Evolutionary conservation across 1,140 invertebrate species (phyloP), one percentile per base, ranked within the genome.

Genomic region (Drosophila sp.): DNA sequence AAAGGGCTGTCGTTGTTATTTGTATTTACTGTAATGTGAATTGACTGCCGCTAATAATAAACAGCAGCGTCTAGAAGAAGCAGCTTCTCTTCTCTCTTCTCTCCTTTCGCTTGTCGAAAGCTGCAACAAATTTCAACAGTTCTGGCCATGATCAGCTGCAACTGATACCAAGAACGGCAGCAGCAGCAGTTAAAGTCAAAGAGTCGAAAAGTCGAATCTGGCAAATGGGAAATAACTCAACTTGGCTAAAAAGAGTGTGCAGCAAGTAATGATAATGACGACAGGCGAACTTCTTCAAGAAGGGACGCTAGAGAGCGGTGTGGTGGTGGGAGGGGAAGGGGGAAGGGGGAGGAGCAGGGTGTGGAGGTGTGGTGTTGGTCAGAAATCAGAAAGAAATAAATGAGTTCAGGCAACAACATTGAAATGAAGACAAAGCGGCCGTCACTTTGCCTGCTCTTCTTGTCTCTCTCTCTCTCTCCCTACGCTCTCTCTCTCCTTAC

Each of bases 361-460:
- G 59, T 59, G 62, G 79, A 82, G 83, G 81, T 81, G 84, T 89
- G 86, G 72, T 84, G 54, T 51, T 65, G 86, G 77, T 66, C 83
- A 87, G 83, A 83, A 89, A 89, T 89, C 83, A 89, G 84, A 86
- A 80, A 89, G 76, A 89, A 89, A 89, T 89, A 89, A 89, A 89
- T 89, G 83, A 89, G 79, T 89, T 83, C 83, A 89, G 80, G 83
- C 83, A 72, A 70, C 76, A 63, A 58, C 80, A 80, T 89, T 89
- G 83, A 89, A 89, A 89, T 89, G 84, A 89, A 89, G 83, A 89
- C 76, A 89, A 89, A 89, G 76, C 83, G 76, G 54, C 64, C 62
- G 83, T 81, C 78, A 66, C 63, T 69, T 43, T 51, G 40, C 53
- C 59, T 67, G 59, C 41, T 53, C 59, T 50, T 21, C 58, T 57